These are phyloP conservation scores for Callipepla californica DNA, from an alignment of 2,113 vertebrate genomes.

Conservation along the genomic window DNA sequence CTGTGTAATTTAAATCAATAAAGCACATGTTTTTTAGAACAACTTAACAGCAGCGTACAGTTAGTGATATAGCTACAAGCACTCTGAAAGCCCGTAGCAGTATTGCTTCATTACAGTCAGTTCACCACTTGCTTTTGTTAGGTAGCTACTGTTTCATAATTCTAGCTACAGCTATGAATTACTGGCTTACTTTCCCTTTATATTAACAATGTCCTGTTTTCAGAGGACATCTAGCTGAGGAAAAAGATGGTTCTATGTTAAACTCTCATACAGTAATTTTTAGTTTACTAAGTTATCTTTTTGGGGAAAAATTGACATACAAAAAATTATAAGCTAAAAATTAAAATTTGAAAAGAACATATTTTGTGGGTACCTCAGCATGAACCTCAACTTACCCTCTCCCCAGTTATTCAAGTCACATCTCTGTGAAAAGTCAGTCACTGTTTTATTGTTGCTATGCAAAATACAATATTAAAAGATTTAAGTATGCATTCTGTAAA, in stretches of 20 bases:
- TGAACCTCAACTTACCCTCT: not conserved
- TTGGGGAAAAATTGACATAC: no score
- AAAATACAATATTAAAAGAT: not conserved
- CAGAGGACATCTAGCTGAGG: not conserved
- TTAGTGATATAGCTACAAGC: accelerated
- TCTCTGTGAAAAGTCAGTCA: not conserved
- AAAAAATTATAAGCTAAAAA: not conserved
- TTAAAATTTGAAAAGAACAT: not conserved
- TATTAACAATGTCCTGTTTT: not conserved
- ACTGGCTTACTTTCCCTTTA: not conserved
- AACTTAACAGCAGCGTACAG: not conserved
- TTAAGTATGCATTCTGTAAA: not conserved
- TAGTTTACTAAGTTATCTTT: not conserved
- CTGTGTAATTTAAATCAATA: not conserved
- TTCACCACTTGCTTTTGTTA: not conserved
- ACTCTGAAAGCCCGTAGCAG: not conserved
- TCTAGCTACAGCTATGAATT: not conserved
- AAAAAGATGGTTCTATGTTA: not conserved
- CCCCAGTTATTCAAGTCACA: not conserved
- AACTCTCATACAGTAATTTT: not conserved
- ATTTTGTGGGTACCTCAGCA: not conserved
- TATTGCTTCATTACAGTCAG: not conserved
- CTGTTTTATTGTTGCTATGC: not conserved
- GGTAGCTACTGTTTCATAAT: not conserved
- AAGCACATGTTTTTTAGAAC: not conserved